Percentiles rank a stretch among this genome's conserved stretches.
Evolutionary conservation across 1,140 invertebrate species (phyloP).

Genomic region (Rhizoglyphus robini): DNA sequence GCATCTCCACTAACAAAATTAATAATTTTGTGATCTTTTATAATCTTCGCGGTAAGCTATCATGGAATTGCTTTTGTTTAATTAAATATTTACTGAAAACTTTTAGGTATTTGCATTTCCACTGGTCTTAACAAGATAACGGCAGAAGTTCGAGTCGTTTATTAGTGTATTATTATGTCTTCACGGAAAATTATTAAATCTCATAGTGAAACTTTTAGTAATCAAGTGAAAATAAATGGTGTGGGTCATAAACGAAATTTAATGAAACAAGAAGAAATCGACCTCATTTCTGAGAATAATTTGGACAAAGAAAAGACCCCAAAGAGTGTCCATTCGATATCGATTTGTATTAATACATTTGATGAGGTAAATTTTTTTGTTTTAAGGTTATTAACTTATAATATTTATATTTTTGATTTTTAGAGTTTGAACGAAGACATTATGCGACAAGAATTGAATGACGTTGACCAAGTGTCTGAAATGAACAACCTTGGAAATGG

Average conservation of each 20-base stretch:
- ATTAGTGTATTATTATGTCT: constrained; percentile 11
- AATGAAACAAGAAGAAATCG: constrained; percentile 3
- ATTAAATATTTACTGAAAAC: no score
- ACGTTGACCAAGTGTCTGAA: not conserved
- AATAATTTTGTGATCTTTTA: no score
- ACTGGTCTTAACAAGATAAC: no score
- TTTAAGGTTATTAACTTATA: not conserved
- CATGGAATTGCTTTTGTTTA: no score
- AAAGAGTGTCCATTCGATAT: constrained; percentile 9
- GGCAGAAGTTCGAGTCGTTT: no score
- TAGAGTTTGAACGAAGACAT: not conserved
- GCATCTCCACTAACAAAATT: no score
- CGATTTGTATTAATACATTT: constrained; percentile 1
- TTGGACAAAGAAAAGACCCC: not conserved
- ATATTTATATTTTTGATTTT: not conserved
- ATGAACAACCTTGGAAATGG: not conserved
- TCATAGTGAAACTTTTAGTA: constrained; percentile 9
- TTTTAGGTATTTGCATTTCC: no score
- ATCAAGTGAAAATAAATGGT: not conserved
- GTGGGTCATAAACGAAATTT: not conserved
- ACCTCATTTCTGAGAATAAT: not conserved
- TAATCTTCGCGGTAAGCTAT: no score
- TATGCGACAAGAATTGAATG: not conserved
- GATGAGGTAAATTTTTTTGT: constrained; percentile 12
- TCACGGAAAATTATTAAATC: not conserved